Conservation (phyloP, 2,113 vertebrate genomes). For the Stegastes partitus region DNA sequence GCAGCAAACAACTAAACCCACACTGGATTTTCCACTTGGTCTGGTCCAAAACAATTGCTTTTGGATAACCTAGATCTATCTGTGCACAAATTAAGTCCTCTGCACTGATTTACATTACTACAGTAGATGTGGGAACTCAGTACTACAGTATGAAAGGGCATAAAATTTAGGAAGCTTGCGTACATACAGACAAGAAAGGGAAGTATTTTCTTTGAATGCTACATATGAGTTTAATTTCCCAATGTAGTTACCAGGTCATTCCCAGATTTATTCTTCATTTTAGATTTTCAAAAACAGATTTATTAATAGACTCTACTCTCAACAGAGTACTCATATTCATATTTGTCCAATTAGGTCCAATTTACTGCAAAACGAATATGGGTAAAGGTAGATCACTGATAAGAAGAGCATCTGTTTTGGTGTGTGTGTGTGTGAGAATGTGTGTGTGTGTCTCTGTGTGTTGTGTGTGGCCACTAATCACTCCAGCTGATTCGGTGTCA, state of each 20-base stretch:
- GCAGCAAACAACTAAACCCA: conserved; percentile 76
- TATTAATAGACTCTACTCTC: background rate
- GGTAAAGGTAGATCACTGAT: conserved; percentile 11
- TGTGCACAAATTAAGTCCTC: conserved; percentile 67
- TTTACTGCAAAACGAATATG: conserved; percentile 15
- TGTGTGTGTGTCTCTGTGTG: conserved; percentile 9
- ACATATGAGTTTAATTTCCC: background rate
- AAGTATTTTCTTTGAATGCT: background rate
- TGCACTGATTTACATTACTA: conserved; percentile 51
- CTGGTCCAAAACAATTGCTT: conserved; percentile 81
- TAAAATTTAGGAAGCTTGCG: background rate
- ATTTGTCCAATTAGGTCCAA: conserved; percentile 7
- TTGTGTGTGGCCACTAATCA: conserved; percentile 72
- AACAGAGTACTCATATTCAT: background rate
- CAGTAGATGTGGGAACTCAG: conserved; percentile 23
- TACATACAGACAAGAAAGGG: background rate
- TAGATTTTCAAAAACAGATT: too few species aligned
- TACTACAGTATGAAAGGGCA: background rate
- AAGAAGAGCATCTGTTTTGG: conserved; percentile 10
- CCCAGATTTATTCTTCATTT: too few species aligned
- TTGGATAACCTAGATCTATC: conserved; percentile 78
- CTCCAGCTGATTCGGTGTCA: conserved; percentile 73
- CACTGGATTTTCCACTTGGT: conserved; percentile 80
- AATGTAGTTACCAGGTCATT: background rate
- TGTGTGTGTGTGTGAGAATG: conserved; percentile 19